Percentiles rank a stretch among this genome's conserved stretches.
Conservation (phyloP, 2,888 invertebrate genomes). For the Melinopterus prodromus region DNA sequence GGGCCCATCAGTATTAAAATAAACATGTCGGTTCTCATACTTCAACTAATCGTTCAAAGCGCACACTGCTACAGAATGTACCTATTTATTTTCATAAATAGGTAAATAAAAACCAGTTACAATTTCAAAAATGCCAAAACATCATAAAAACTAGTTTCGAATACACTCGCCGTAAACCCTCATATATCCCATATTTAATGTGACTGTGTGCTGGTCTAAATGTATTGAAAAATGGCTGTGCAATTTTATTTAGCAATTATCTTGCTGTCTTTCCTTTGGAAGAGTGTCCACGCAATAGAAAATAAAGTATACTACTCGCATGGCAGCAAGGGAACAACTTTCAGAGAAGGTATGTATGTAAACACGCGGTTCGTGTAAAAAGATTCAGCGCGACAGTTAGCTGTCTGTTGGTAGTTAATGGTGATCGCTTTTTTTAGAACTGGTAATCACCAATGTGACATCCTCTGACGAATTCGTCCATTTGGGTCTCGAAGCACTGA, state of each 20-base stretch:
- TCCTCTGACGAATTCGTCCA: slow-evolving; percentile 44
- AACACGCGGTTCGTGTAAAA: neutral
- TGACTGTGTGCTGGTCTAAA: neutral
- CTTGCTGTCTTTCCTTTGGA: slow-evolving; percentile 5
- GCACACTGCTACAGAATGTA: too few relatives aligned
- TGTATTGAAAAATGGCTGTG: slow-evolving; percentile 11
- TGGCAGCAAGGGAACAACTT: neutral
- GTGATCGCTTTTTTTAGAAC: slow-evolving; percentile 42
- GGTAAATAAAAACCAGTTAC: neutral
- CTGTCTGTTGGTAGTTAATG: neutral
- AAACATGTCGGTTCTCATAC: too few relatives aligned
- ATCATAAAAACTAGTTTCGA: neutral
- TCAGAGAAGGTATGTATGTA: slow-evolving; percentile 16
- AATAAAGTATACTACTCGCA: slow-evolving; percentile 17
- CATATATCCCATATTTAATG: neutral
- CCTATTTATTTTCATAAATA: too few relatives aligned
- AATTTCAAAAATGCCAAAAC: neutral
- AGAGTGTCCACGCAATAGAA: slow-evolving; percentile 9
- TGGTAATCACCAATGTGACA: slow-evolving; percentile 45
- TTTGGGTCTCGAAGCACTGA: slow-evolving; percentile 41
- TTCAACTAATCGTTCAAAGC: too few relatives aligned
- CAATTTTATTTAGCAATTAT: slow-evolving; percentile 4
- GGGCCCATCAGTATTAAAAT: too few relatives aligned
- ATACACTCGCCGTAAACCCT: neutral
- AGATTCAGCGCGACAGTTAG: neutral